Evolutionary conservation across 2,888 invertebrate species (phyloP).

Genomic region (Amblyjoppa proteus): DNA sequence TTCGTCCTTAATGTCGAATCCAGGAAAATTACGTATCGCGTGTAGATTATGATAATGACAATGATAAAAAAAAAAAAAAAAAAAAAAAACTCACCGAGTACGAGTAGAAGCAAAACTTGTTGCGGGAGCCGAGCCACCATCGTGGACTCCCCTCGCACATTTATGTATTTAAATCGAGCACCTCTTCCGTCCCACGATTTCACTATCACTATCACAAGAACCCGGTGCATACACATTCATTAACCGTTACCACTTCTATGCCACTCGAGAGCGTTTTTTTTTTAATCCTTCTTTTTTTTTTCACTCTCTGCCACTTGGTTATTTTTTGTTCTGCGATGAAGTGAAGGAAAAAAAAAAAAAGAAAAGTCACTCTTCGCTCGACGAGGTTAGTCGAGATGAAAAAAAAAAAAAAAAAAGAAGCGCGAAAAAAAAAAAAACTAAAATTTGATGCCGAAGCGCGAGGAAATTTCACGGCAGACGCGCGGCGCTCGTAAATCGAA

Average conservation of each 20-base stretch:
- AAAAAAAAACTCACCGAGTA: slow-evolving; percentile 80
- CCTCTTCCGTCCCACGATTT: slow-evolving; percentile 75
- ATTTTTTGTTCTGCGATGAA: slow-evolving; percentile 4
- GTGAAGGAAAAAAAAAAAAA: background rate
- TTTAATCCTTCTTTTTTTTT: slow-evolving; percentile 4
- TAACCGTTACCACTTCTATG: slow-evolving; percentile 59
- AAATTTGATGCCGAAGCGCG: background rate
- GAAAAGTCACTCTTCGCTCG: background rate
- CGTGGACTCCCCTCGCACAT: slow-evolving; percentile 81
- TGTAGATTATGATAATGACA: background rate
- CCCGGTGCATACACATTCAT: slow-evolving; percentile 79
- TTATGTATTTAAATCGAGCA: slow-evolving; percentile 81
- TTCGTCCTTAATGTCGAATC: too few relatives aligned
- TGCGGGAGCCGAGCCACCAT: slow-evolving; percentile 83
- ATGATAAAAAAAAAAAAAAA: slow-evolving; percentile 31
- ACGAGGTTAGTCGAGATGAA: background rate
- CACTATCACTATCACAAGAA: slow-evolving; percentile 77
- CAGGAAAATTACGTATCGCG: too few relatives aligned
- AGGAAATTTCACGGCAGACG: background rate
- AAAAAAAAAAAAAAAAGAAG: slow-evolving; percentile 3
- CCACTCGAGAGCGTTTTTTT: slow-evolving; percentile 8
- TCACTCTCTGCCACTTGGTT: background rate
- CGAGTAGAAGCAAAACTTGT: slow-evolving; percentile 83
- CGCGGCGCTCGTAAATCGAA: slow-evolving; percentile 2
- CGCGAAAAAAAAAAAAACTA: background rate